These are phyloP conservation scores for Chymomyza fuscimana DNA, from an alignment of 2,888 invertebrate genomes.

Conservation along the genomic window DNA sequence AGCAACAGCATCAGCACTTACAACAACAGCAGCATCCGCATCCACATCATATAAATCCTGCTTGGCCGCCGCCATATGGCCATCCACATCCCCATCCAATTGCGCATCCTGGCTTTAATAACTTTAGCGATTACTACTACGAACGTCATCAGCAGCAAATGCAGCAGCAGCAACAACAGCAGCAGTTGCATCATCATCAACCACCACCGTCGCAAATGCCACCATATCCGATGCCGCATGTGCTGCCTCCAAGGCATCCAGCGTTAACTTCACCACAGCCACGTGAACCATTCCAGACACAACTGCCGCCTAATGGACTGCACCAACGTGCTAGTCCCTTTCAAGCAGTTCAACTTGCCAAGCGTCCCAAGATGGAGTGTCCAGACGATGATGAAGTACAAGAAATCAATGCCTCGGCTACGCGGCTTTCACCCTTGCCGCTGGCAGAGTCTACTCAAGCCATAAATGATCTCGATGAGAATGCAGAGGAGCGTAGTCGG, in stretches of 20 bases:
- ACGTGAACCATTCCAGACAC: slow-evolving; percentile 63
- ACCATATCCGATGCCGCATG: slow-evolving; percentile 12
- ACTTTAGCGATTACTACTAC: slow-evolving; percentile 63
- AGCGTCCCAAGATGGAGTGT: slow-evolving; percentile 59
- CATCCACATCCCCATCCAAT: slow-evolving; percentile 49
- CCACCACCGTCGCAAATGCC: slow-evolving; percentile 25
- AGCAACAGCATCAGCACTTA: slow-evolving; percentile 49
- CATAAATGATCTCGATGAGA: slow-evolving; percentile 20
- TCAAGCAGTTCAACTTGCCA: slow-evolving; percentile 55
- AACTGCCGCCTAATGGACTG: slow-evolving; percentile 45
- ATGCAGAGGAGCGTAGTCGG: slow-evolving; percentile 24
- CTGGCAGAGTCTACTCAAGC: slow-evolving; percentile 38
- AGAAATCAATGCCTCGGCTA: slow-evolving; percentile 47
- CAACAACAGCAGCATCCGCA: slow-evolving; percentile 45
- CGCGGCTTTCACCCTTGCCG: slow-evolving; percentile 27
- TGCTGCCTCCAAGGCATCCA: slow-evolving; percentile 22
- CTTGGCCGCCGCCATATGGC: slow-evolving; percentile 57
- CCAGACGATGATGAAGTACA: slow-evolving; percentile 61
- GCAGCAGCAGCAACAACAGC: slow-evolving; percentile 61
- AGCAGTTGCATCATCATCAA: slow-evolving; percentile 48
- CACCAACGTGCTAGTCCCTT: slow-evolving; percentile 58
- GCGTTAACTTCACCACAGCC: slow-evolving; percentile 38
- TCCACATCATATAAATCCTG: slow-evolving; percentile 39
- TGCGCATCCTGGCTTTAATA: slow-evolving; percentile 54
- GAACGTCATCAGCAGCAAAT: slow-evolving; percentile 61